phyloP scores from a whole-genome alignment of 92 coral and sea anemone genomes.

The Parazoanthus atlanticus region DNA sequence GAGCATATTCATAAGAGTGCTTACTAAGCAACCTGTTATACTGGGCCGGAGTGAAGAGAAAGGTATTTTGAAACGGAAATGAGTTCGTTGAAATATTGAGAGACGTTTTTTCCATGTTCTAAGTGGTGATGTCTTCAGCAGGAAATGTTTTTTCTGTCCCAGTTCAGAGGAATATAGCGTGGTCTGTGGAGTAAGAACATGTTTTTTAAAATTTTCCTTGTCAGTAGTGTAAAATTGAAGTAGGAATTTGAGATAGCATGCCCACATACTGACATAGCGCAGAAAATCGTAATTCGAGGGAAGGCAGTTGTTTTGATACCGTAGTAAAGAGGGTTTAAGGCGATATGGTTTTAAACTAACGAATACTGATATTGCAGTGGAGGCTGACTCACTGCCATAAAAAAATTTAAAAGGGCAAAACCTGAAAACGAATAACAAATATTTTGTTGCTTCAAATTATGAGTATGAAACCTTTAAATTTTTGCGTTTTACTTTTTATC shows the following conservation, averaged over 20 bases:
- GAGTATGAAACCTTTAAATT: no score
- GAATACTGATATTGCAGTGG: conserved; percentile 1
- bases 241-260: no score
- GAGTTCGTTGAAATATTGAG: background rate
- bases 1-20: background rate
- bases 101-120: background rate
- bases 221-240: no score
- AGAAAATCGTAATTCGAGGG: background rate
- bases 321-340: background rate
- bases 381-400: background rate
- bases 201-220: no score
- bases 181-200: no score
- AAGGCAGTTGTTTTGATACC: background rate
- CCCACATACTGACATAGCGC: background rate
- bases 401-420: background rate
- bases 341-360: background rate
- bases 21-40: background rate
- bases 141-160: background rate
- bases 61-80: background rate
- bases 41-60: background rate
- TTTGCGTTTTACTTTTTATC: no score
- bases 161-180: no score
- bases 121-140: no score
- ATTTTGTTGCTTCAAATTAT: background rate
- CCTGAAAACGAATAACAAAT: background rate